phyloP scores from a whole-genome alignment of 2,888 invertebrate species.

The Acrobeloides nanus region DNA sequence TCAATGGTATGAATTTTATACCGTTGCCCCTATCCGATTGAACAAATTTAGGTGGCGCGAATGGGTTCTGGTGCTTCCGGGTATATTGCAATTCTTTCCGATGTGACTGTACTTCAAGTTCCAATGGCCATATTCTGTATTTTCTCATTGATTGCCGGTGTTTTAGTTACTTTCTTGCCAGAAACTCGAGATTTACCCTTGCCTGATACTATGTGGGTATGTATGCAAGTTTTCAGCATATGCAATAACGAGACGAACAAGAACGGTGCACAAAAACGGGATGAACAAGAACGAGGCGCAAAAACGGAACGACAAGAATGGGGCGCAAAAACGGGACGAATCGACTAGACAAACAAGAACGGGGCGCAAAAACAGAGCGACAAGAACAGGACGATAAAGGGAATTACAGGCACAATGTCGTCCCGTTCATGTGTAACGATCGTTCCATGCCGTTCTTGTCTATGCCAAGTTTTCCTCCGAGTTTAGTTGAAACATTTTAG shows the following conservation, averaged over 20 bases:
- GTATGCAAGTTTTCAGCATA: too few relatives aligned
- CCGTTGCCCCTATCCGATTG: background rate
- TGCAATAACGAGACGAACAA: too few relatives aligned
- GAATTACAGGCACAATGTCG: too few relatives aligned
- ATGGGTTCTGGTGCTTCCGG: slow-evolving; percentile 51
- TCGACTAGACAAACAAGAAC: too few relatives aligned
- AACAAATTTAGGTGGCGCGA: slow-evolving; percentile 33
- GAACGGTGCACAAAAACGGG: too few relatives aligned
- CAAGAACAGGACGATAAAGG: too few relatives aligned
- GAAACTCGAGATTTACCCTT: slow-evolving; percentile 50
- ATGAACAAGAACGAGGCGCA: too few relatives aligned
- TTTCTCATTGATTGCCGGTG: slow-evolving; percentile 38
- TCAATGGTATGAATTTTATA: slow-evolving; percentile 35
- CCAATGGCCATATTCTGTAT: slow-evolving; percentile 53
- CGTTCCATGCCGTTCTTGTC: too few relatives aligned
- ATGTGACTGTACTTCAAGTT: slow-evolving; percentile 34
- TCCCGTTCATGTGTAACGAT: too few relatives aligned
- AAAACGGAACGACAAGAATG: too few relatives aligned
- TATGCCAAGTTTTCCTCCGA: background rate
- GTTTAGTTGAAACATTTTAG: slow-evolving; percentile 1
- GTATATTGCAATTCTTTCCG: slow-evolving; percentile 32
- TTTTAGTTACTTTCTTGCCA: slow-evolving; percentile 48
- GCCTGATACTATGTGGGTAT: slow-evolving; percentile 46
- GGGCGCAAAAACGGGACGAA: too few relatives aligned
- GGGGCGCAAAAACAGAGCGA: too few relatives aligned